Base-by-base conservation (phyloP, 37 sponge, comb jelly and placozoan genomes). In the Crambe crambe region DNA sequence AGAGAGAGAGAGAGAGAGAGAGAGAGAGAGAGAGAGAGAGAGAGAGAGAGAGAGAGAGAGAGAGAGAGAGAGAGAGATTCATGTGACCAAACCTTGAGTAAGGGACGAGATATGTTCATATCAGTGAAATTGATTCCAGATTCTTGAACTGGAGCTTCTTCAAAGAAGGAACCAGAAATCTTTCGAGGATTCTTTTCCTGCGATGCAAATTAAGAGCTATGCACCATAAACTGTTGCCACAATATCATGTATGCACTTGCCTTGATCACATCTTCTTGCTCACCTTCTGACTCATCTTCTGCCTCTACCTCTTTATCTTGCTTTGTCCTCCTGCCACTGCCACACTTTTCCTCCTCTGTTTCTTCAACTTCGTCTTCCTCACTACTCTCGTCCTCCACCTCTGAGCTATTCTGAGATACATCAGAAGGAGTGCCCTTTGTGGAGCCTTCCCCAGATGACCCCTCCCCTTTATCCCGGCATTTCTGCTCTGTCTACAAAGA, bases 21-120 rank as follows among this genome's bases (percentile, higher is more conserved):
- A 20, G 18, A 54, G 12, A 18, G 56, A 18, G 56, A 18, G 56
- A 18, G 56, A 18, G 56, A 18, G 56, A 18, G 17, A 54, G 17
- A 54, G 18, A 20, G 12, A 20, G 17, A 54, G 18, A 54, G 18
- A 54, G 56, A 18, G 18, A n/a, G n/a, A n/a, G n/a, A n/a, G n/a
- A n/a, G n/a, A n/a, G n/a, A n/a, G n/a, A n/a, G n/a, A n/a, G n/a
- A n/a, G n/a, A n/a, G n/a, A n/a, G n/a, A n/a, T n/a, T n/a, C n/a
- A n/a, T n/a, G n/a, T n/a, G n/a, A n/a, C n/a, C n/a, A n/a, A 21
- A 93, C 94, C 84, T 89, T 94, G 56, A 97, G 91, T 22, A 97
- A 58, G 12, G 99, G 99, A 25, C 99, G 56, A 22, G 97, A 96
- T 22, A 98, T 89, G 70, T 96, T 96, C 97, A 98, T 98, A 42